These are phyloP conservation scores for Geotrupes spiniger DNA, from an alignment of 2,888 invertebrate species.

Conservation along the genomic window DNA sequence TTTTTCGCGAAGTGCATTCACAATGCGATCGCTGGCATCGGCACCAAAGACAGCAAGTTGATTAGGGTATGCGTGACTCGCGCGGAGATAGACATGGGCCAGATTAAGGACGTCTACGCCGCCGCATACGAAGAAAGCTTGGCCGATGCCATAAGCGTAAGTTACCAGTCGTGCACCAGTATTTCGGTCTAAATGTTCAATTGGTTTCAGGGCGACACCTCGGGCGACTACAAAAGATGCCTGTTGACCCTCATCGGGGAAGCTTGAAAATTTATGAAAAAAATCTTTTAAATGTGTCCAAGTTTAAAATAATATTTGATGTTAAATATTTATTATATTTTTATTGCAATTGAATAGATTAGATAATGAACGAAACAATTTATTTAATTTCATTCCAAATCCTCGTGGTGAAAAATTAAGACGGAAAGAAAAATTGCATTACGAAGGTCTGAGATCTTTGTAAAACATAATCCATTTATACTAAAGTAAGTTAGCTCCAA, in stretches of 20 bases:
- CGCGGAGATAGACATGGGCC: constrained; percentile 76
- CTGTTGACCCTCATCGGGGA: constrained; percentile 62
- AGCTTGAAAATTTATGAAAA: constrained; percentile 19
- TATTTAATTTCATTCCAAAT: too few species aligned
- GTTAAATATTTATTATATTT: neutral
- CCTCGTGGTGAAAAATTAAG: too few species aligned
- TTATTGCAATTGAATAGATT: neutral
- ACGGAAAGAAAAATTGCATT: too few species aligned
- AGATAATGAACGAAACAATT: too few species aligned
- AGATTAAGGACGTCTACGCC: constrained; percentile 74
- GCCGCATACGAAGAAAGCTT: constrained; percentile 69
- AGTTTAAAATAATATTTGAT: neutral
- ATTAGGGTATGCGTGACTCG: constrained; percentile 80
- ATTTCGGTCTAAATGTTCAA: neutral
- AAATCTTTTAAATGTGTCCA: neutral
- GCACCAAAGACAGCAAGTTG: constrained; percentile 80
- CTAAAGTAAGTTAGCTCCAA: too few species aligned
- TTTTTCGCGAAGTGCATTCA: constrained; percentile 83
- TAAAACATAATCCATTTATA: too few species aligned
- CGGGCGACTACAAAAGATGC: constrained; percentile 81
- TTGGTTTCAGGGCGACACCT: constrained; percentile 68
- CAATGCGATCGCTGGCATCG: constrained; percentile 82
- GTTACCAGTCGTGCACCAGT: constrained; percentile 31
- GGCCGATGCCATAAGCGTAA: constrained; percentile 73
- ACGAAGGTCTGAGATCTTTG: too few species aligned